phyloP scores from a whole-genome alignment of 2,888 invertebrate genomes.

The Troides helena region DNA sequence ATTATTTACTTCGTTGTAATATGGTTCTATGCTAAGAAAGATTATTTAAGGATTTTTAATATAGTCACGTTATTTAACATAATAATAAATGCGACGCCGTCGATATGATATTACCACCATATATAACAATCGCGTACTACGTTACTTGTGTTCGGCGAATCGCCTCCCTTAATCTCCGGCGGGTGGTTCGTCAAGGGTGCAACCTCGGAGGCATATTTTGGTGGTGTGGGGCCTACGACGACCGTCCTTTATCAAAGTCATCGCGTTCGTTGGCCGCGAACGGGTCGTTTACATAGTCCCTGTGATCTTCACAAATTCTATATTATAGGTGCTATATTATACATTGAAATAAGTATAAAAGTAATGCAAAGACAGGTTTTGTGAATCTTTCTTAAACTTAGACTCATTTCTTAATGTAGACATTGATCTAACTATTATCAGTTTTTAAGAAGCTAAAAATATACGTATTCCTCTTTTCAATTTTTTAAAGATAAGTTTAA shows the following conservation, averaged over 20 bases:
- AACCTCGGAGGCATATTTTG: constrained; percentile 47
- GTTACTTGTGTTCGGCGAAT: constrained; percentile 35
- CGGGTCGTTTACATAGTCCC: constrained; percentile 59
- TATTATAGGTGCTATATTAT: constrained; percentile 5
- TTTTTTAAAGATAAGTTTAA: background rate
- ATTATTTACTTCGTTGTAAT: background rate
- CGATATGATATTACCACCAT: too few species aligned
- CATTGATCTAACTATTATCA: background rate
- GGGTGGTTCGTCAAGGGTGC: constrained; percentile 51
- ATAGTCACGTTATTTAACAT: background rate
- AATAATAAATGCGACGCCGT: background rate
- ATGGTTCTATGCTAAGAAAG: too few species aligned
- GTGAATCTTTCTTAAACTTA: background rate
- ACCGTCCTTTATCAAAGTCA: constrained; percentile 69
- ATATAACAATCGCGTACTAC: constrained; percentile 12
- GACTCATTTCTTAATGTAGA: background rate
- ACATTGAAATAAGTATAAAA: background rate
- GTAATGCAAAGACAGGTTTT: background rate
- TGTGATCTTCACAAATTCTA: constrained; percentile 31
- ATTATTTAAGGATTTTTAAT: too few species aligned
- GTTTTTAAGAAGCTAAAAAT: background rate
- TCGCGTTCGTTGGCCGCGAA: constrained; percentile 68
- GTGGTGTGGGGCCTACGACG: constrained; percentile 57
- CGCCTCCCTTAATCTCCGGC: constrained; percentile 32
- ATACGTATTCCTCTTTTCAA: background rate